A percentile compares a stretch with the other conserved stretches of the same genome.
Conservation (phyloP, 2,888 invertebrate species). For the Coelinius sp. region DNA sequence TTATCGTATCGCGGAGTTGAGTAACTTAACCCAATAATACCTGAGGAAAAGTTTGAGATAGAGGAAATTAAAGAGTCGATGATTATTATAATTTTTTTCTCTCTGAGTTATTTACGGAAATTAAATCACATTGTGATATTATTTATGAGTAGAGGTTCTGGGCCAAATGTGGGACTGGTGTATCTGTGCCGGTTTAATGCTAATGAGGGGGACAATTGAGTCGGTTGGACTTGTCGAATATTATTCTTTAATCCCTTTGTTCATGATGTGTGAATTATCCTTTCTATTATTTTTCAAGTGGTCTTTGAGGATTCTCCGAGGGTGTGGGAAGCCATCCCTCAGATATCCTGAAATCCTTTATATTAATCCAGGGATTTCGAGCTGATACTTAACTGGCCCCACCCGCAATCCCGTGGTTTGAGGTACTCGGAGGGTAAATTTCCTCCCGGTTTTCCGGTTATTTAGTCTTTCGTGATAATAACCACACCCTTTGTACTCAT, state of each 20-base stretch:
- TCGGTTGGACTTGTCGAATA: not conserved
- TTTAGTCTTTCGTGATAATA: constrained; percentile 3
- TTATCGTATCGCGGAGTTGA: not conserved
- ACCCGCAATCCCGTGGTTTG: constrained; percentile 1
- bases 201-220: not conserved
- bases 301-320: no score
- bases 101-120: not conserved
- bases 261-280: not conserved
- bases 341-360: not conserved
- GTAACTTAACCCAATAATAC: not conserved
- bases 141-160: no score
- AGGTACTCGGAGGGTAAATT: not conserved
- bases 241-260: not conserved
- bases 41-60: not conserved
- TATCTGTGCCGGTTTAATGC: constrained; percentile 5
- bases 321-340: not conserved
- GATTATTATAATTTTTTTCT: no score
- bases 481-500: constrained; percentile 4
- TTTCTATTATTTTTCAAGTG: no score
- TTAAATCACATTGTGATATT: no score
- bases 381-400: constrained; percentile 19
- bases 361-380: constrained; percentile 15
- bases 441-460: constrained; percentile 1
- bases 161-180: not conserved
- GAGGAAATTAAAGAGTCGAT: not conserved